These are phyloP conservation scores for Corythornis cristatus DNA, from an alignment of 2,113 vertebrate genomes.

Conservation along the genomic window DNA sequence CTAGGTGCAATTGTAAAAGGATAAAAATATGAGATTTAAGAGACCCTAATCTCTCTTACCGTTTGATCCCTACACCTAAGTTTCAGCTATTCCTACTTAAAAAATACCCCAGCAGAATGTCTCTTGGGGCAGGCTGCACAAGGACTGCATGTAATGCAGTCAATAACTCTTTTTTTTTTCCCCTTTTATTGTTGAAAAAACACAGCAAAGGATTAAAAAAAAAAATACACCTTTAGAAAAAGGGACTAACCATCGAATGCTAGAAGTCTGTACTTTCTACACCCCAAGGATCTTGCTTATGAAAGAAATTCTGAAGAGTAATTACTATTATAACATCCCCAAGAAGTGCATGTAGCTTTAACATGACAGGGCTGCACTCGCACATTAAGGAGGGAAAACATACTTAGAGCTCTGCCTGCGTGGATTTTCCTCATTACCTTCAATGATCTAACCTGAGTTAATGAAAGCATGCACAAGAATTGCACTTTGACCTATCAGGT, in stretches of 20 bases:
- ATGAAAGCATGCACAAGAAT: neutral
- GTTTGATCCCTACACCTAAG: neutral
- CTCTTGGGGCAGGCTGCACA: neutral
- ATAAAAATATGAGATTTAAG: neutral
- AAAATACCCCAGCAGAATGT: neutral
- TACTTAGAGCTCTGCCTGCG: neutral
- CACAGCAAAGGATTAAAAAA: fast-evolving
- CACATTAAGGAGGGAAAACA: neutral
- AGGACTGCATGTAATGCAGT: neutral
- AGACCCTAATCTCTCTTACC: neutral
- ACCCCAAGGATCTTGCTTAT: neutral
- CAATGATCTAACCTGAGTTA: neutral
- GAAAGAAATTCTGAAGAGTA: neutral
- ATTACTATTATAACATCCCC: neutral
- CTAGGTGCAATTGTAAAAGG: neutral
- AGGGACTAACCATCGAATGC: neutral
- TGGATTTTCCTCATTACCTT: neutral
- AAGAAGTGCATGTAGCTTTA: fast-evolving
- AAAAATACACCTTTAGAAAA: neutral
- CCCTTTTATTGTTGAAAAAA: neutral
- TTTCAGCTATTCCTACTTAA: neutral
- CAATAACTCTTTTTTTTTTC: neutral
- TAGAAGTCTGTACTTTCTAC: neutral
- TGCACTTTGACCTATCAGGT: neutral
- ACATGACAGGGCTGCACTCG: neutral